Base-by-base conservation (phyloP, 2,888 invertebrate genomes). In the Conistra vaccinii region DNA sequence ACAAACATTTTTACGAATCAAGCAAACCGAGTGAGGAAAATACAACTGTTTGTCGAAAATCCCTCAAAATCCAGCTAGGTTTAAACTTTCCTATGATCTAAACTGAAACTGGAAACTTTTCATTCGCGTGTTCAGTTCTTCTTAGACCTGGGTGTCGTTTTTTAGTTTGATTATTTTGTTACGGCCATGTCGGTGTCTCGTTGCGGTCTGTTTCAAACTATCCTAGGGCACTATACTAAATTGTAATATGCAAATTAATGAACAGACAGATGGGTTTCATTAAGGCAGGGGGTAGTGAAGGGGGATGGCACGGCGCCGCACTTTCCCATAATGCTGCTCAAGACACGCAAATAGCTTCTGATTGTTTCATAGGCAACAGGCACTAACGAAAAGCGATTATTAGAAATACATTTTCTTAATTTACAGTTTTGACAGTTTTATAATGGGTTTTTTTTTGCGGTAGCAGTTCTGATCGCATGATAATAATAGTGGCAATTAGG, bases 1-100 rank as follows among this genome's bases (percentile, higher is more conserved):
- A 97, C 97, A 90, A 97, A 97, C 97, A 97, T 97, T 87, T 90
- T 89, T 32, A 57, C 17, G 65, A 26, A 66, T 12, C 26, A 35
- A 69, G 23, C 39, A 14, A 60, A 35, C 10, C 26, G 51, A 29
- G 26, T 35, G 14, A 26, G 7, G 5, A 63, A 51, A 62, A 62
- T 51, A 51, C 29, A 55, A 39, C 23, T 55, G 12, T 26, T 10
- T 23, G 51, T 60, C 14, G 39, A 42, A 58, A 60, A 42, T 53
- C 14, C 6, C 45, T 55, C 1, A 35, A 69, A 67, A 65, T 62
- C 35, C 35, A 48, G 14, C 35, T 35, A 55, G 35, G 45, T 74
- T 61, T 69, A 53, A 68, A 69, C 65, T 55, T 57, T 58, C 29
- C 42, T 63, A 69, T 55, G 55, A 39, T 61, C 35, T 51, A 48